Evolutionary conservation across 2,113 vertebrate species (phyloP).

Genomic region (Silurus meridionalis): DNA sequence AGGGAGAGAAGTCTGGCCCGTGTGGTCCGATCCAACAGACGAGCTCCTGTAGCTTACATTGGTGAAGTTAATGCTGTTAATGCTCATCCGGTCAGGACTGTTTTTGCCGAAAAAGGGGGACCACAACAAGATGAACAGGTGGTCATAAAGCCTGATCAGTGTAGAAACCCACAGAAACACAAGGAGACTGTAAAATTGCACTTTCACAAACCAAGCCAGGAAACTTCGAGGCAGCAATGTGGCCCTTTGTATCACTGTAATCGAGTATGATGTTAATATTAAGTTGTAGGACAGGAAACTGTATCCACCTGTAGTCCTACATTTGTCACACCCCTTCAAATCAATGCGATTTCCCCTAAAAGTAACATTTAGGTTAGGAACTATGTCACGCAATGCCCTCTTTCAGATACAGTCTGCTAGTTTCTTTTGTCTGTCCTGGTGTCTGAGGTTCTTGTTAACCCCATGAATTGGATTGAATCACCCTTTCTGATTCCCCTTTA

Average conservation of each 20-base stretch:
- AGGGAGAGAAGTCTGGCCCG: too few relatives aligned
- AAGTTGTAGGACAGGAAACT: neutral
- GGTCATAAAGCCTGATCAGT: too few relatives aligned
- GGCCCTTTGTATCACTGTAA: neutral
- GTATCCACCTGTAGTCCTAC: neutral
- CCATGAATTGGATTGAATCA: neutral
- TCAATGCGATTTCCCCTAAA: neutral
- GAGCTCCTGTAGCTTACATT: too few relatives aligned
- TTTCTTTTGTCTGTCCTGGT: neutral
- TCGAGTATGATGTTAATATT: neutral
- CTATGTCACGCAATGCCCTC: neutral
- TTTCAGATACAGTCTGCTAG: neutral
- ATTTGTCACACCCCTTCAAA: neutral
- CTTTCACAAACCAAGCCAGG: neutral
- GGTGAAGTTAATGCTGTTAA: too few relatives aligned
- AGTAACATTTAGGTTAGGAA: neutral
- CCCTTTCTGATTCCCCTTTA: constrained; percentile 7
- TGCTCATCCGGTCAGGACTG: too few relatives aligned
- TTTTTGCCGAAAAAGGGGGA: too few relatives aligned
- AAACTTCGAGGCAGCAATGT: neutral
- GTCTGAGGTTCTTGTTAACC: constrained; percentile 8
- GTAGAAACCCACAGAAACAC: neutral
- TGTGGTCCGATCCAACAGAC: too few relatives aligned
- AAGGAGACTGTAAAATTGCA: neutral
- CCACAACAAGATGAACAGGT: too few relatives aligned